Conservation (phyloP, 2,888 invertebrate genomes). For the Fragum whitleyi region DNA sequence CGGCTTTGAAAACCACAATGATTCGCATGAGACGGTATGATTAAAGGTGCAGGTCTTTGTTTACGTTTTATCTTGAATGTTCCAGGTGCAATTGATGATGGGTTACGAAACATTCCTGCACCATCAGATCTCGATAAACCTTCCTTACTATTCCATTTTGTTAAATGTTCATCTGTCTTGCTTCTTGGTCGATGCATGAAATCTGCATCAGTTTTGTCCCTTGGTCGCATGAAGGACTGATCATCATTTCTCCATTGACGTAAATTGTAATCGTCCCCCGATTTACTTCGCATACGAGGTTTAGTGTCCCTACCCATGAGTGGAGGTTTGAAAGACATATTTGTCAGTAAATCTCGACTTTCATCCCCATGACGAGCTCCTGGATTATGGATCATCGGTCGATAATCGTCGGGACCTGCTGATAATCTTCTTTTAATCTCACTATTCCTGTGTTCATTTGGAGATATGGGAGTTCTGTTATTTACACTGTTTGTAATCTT, state of each 20-base stretch:
- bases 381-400: constrained; percentile 22
- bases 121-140: constrained; percentile 86
- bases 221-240: constrained; percentile 77
- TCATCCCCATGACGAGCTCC: constrained; percentile 39
- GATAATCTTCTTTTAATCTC: constrained; percentile 77
- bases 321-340: constrained; percentile 48
- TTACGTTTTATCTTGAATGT: constrained; percentile 82
- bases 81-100: constrained; percentile 88
- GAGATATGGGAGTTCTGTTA: constrained; percentile 29
- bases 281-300: constrained; percentile 78
- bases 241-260: constrained; percentile 76
- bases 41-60: constrained; percentile 85
- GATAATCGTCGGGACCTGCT: constrained; percentile 64
- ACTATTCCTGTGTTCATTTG: constrained; percentile 63
- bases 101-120: constrained; percentile 92
- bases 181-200: constrained; percentile 69
- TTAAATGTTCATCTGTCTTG: constrained; percentile 68
- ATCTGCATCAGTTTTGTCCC: constrained; percentile 75
- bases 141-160: constrained; percentile 69
- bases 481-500: constrained; percentile 26
- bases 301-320: constrained; percentile 31
- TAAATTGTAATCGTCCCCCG: constrained; percentile 77
- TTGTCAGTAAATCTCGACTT: constrained; percentile 42
- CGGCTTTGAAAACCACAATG: constrained; percentile 86
- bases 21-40: constrained; percentile 86